Evolutionary conservation across 2,113 vertebrate species (phyloP).

Genomic region (Lepus europaeus): DNA sequence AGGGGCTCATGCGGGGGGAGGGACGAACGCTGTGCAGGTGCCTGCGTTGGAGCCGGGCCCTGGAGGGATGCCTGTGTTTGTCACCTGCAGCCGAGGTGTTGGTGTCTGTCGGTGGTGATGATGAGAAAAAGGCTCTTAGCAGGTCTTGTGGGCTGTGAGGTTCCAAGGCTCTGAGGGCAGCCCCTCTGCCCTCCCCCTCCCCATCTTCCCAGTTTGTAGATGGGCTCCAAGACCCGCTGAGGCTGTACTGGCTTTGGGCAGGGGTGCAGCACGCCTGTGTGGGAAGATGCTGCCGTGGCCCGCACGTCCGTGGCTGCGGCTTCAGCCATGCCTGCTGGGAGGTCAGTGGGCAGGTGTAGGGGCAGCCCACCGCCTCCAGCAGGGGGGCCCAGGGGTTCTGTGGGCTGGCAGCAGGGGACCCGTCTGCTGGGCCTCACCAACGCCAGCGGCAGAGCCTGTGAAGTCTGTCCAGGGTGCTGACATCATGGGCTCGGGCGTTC

Average conservation of each 20-base stretch:
- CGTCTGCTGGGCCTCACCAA: background rate
- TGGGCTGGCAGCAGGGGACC: background rate
- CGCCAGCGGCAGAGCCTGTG: conserved; percentile 32
- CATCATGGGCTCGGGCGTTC: conserved; percentile 85
- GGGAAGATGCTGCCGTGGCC: background rate
- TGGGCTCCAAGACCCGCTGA: background rate
- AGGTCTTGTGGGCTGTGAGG: conserved; percentile 15
- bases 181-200: no score
- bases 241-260: background rate
- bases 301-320: no score
- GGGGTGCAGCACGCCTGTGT: background rate
- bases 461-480: conserved; percentile 83
- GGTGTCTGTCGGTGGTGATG: background rate
- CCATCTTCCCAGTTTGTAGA: background rate
- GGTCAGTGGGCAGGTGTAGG: background rate
- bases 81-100: background rate
- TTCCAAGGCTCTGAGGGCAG: background rate
- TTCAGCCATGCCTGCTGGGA: background rate
- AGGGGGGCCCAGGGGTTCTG: conserved; percentile 20
- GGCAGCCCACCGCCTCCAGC: background rate
- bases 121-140: conserved; percentile 14
- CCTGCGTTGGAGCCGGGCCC: background rate
- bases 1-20: background rate
- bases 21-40: background rate
- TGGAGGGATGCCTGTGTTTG: background rate